Percentiles rank a stretch among this genome's conserved stretches.
Evolutionary conservation across 2,888 invertebrate species (phyloP).

Genomic region (Macroteleia sp.): DNA sequence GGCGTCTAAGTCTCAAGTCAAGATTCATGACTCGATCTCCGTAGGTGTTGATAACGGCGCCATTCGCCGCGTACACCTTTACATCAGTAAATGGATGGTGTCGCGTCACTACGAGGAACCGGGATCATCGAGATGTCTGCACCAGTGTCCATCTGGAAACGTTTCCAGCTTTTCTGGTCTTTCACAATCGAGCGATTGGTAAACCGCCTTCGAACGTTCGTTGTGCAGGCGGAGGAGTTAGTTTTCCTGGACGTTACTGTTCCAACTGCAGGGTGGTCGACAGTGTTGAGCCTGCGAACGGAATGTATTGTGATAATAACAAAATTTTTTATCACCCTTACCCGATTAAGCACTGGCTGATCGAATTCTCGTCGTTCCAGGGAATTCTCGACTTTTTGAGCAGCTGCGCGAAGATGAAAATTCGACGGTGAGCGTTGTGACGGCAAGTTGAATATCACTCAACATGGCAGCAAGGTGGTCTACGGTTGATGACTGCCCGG

Average conservation of each 20-base stretch:
- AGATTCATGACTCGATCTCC: constrained; percentile 67
- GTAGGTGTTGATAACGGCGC: constrained; percentile 69
- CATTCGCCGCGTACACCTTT: constrained; percentile 70
- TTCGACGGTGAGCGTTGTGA: too few species aligned
- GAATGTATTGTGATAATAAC: not conserved
- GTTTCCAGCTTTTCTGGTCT: constrained; percentile 8
- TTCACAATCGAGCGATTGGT: not conserved
- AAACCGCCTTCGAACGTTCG: not conserved
- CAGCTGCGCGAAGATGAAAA: too few species aligned
- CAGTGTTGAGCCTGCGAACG: not conserved
- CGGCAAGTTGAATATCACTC: too few species aligned
- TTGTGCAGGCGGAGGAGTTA: not conserved
- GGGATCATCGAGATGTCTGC: constrained; percentile 23
- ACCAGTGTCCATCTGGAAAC: constrained; percentile 58
- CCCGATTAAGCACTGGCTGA: too few species aligned
- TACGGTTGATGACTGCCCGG: too few species aligned
- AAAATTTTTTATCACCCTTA: too few species aligned
- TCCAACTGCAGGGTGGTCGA: not conserved
- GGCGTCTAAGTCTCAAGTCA: constrained; percentile 62
- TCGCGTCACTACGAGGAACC: accelerated
- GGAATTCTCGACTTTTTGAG: too few species aligned
- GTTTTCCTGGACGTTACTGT: constrained; percentile 6
- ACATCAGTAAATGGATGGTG: accelerated
- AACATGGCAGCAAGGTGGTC: too few species aligned
- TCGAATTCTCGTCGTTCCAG: too few species aligned